Base-by-base conservation (phyloP, 2,888 invertebrate species). In the Pardosa pseudoannulata region DNA sequence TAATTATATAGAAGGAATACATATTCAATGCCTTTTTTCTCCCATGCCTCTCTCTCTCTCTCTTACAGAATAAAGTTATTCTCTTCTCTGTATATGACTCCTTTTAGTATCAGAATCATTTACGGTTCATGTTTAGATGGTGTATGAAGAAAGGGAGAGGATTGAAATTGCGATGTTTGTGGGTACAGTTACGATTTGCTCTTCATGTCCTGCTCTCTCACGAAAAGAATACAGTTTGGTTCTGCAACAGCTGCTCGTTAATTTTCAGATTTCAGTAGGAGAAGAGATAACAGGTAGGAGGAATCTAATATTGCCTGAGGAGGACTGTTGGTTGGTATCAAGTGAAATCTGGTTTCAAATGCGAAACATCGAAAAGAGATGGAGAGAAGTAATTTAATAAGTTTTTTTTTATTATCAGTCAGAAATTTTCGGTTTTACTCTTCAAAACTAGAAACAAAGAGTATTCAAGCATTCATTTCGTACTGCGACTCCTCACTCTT, bases 61-160 rank as follows among this genome's bases (percentile, higher is more conserved):
- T n/a, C n/a, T n/a, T 16, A 16, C 9, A 46, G 16, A 46, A 46
- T 46, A 9, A 46, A 46, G 16, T 46, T 46, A 46, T 46, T 46
- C 41, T 46, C 56, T 16, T 56, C 56, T 56, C 19, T 56, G n/a
- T 56, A 23, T 56, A 56, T 23, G 56, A 56, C 56, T 56, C 56
- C 56, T 23, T 23, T 16, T 2, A 23, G 23, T 56, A 23, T 56
- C 56, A 23, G 56, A 56, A 56, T 56, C 56, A 56, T 56, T 23
- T 2, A 6, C n/a, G 23, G 56, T 16, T 16, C 41, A 16, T 16
- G 6, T 46, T 46, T 46, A 46, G 1, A 9, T 36, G 36, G 36
- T 5, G 36, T 36, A 9, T 5, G 36, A 9, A 36, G 5, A 9
- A 9, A 11, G n/a, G n/a, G n/a, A n/a, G 56, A 56, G 23, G 56